Base-by-base conservation (phyloP, 2,113 vertebrate species). In the Neoarius graeffei region DNA sequence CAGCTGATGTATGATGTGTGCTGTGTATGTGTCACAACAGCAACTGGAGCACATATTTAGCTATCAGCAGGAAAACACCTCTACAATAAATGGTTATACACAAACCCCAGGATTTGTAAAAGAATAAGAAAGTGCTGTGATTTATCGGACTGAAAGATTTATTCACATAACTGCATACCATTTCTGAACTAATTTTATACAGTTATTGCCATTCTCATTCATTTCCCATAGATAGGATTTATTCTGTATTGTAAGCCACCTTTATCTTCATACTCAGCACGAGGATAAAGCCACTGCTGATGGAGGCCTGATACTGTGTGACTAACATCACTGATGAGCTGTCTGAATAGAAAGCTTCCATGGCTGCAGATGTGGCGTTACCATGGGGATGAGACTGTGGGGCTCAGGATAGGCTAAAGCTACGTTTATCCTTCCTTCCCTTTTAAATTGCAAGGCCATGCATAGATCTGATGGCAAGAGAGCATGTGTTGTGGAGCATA, bases 271-370 rank as follows among this genome's bases (percentile, higher is more conserved):
- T 20, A 79, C 59, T 60, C 59, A 50, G 14, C 60, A 56, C 9
- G 10, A 83, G 74, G 69, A 80, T 84, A 80, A 90, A 88, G 56
- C 85, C 85, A 64, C 35, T 83, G 62, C 81, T 85, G 67, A 84
- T 79, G 87, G 59, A 84, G 87, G 73, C 71, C 74, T 87, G 80
- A 87, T 88, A 64, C 85, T 86, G 89, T 86, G 84, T 90, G 87
- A 90, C 81, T 86, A 90, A 88, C 89, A 90, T 90, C 85, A 27
- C 74, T 88, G 89, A 90, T 90, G 85, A 89, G 85, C 87, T 90
- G 87, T 85, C 87, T 89, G 82, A 87, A 89, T 87, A 64, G 85
- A 90, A 83, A 76, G 84, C 89, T 90, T 87, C 89, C 89, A 57
- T 71, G 83, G 81, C 84, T 88, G 87, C 87, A 86, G 84, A 89